Percentiles rank a stretch among this genome's conserved stretches.
Evolutionary conservation across 2,797 vertebrate genomes (phyloP).

Genomic region (Enteromius fasciolatus): DNA sequence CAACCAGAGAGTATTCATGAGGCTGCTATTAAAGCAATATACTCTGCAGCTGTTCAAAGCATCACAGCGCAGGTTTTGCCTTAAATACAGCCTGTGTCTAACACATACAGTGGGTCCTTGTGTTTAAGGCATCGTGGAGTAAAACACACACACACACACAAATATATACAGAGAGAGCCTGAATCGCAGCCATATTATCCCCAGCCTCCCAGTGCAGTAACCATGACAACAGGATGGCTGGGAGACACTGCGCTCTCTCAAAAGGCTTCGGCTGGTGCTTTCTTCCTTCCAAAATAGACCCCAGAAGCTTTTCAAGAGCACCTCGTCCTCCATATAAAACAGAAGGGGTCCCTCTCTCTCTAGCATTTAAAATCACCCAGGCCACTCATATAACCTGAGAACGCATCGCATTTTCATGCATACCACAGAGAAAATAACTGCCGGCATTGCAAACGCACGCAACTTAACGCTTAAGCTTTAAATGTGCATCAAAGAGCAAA

Average conservation of each 20-base stretch:
- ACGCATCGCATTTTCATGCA: conserved; percentile 53
- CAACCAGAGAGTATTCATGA: not conserved
- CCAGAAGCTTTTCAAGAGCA: conserved; percentile 73
- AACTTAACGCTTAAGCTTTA: conserved; percentile 17
- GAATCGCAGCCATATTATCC: conserved; percentile 82
- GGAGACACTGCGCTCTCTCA: conserved; percentile 78
- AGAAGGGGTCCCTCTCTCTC: conserved; percentile 62
- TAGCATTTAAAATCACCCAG: conserved; percentile 37
- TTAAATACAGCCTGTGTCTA: conserved; percentile 38
- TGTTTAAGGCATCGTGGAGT: conserved; percentile 51
- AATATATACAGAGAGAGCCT: conserved; percentile 51
- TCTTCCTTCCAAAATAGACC: conserved; percentile 75
- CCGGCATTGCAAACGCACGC: conserved; percentile 42
- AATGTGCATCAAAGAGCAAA: conserved; percentile 32
- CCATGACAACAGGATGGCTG: conserved; percentile 98
- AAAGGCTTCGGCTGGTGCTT: conserved; percentile 73
- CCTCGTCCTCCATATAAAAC: conserved; percentile 68
- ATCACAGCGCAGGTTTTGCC: conserved; percentile 26
- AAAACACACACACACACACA: conserved; percentile 46
- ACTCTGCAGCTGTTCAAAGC: conserved; percentile 46
- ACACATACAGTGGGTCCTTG: conserved; percentile 49
- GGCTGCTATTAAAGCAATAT: not conserved
- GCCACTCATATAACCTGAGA: conserved; percentile 25
- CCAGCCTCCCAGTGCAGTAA: conserved; percentile 92
- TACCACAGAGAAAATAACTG: conserved; percentile 42